phyloP scores from a whole-genome alignment of 2,888 invertebrate genomes.

The Siphonodentalium dalli region DNA sequence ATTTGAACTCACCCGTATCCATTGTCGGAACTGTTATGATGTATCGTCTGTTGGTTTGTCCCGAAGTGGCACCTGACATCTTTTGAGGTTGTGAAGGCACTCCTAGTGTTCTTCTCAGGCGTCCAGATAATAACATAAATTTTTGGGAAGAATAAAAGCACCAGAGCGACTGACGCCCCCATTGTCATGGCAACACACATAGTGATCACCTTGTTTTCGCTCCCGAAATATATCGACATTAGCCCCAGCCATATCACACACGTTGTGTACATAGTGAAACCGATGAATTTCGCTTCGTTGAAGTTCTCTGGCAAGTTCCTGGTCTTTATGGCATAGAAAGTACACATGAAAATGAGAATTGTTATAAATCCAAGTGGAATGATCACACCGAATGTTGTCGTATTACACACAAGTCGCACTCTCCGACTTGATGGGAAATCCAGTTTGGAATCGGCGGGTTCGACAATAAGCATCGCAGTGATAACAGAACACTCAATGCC shows the following conservation, averaged over 20 bases:
- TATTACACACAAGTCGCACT: constrained; percentile 74
- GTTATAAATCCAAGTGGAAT: constrained; percentile 84
- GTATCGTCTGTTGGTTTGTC: too few species aligned
- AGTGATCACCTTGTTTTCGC: constrained; percentile 70
- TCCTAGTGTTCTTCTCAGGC: constrained; percentile 79
- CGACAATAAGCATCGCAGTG: constrained; percentile 71
- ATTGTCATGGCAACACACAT: constrained; percentile 78
- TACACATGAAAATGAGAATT: constrained; percentile 80
- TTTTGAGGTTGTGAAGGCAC: constrained; percentile 78
- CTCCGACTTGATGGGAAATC: constrained; percentile 63
- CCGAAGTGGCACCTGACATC: constrained; percentile 77
- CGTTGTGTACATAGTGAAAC: constrained; percentile 99
- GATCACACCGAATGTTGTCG: constrained; percentile 70
- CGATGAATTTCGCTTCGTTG: constrained; percentile 77
- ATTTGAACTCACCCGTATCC: too few species aligned
- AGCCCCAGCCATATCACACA: constrained; percentile 97
- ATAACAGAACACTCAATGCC: constrained; percentile 84
- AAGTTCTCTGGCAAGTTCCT: constrained; percentile 98
- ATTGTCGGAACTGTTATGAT: too few species aligned
- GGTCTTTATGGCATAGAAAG: constrained; percentile 80
- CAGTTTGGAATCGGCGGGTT: constrained; percentile 71
- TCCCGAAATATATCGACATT: constrained; percentile 95
- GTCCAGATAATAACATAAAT: constrained; percentile 78
- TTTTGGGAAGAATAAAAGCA: constrained; percentile 79
- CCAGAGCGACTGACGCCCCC: constrained; percentile 76